These are phyloP conservation scores for Pycnomerus fuliginosus DNA, from an alignment of 2,888 invertebrate genomes.

Conservation along the genomic window DNA sequence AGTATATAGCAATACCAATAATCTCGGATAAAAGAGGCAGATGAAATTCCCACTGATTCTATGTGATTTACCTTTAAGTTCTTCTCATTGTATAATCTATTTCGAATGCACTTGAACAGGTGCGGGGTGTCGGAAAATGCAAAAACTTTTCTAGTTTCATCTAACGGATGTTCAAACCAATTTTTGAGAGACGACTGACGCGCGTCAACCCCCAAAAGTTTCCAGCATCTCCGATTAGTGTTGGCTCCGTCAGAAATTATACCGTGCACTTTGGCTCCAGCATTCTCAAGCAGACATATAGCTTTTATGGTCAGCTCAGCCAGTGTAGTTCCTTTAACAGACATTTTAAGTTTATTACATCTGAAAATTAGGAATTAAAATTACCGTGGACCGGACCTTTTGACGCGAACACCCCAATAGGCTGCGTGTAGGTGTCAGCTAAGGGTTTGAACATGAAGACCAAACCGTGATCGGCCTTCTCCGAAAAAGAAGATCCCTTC, in stretches of 20 bases:
- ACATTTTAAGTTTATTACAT: too few relatives aligned
- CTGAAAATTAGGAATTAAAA: too few relatives aligned
- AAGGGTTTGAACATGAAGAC: slow-evolving; percentile 28
- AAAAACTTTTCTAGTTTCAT: slow-evolving; percentile 20
- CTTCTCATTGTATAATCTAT: slow-evolving; percentile 20
- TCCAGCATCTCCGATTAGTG: slow-evolving; percentile 29
- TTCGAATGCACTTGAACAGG: slow-evolving; percentile 30
- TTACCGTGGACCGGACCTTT: too few relatives aligned
- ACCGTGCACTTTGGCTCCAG: slow-evolving; percentile 25
- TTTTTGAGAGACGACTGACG: slow-evolving; percentile 1
- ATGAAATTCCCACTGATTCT: slow-evolving; percentile 2
- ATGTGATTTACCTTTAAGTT: slow-evolving; percentile 21
- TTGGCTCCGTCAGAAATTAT: slow-evolving; percentile 27
- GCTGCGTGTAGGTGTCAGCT: slow-evolving; percentile 25
- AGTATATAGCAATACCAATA: not conserved
- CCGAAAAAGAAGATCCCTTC: slow-evolving; percentile 1
- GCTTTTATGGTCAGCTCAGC: slow-evolving; percentile 5
- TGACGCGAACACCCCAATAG: slow-evolving; percentile 28
- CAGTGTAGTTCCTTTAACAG: slow-evolving; percentile 9
- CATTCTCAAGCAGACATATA: slow-evolving; percentile 7
- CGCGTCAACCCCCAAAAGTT: slow-evolving; percentile 20
- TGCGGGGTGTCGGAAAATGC: slow-evolving; percentile 32
- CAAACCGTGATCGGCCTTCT: slow-evolving; percentile 22
- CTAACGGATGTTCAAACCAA: slow-evolving; percentile 13
- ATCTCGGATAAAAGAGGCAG: slow-evolving; percentile 11